Conservation (phyloP, 2,888 invertebrate species). For the Notodonta ziczac region DNA sequence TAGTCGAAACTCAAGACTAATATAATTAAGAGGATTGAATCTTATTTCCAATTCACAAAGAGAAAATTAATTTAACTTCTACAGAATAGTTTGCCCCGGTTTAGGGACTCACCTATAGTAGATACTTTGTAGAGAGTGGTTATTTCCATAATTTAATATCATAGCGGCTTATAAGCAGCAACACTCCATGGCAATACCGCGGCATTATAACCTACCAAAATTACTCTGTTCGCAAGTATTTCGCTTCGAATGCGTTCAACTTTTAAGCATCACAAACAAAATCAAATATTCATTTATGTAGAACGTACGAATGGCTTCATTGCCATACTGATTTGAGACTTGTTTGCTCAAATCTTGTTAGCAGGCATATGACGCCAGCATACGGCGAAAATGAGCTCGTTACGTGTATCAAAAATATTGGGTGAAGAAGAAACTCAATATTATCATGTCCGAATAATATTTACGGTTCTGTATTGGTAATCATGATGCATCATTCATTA, state of each 20-base stretch:
- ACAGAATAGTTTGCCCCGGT: no score
- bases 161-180: no score
- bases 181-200: not conserved
- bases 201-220: conserved; percentile 8
- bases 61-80: not conserved
- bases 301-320: conserved; percentile 42
- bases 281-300: conserved; percentile 48
- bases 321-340: conserved; percentile 58
- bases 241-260: conserved; percentile 28
- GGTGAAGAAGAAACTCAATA: conserved; percentile 38
- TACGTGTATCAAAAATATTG: conserved; percentile 48
- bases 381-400: conserved; percentile 52
- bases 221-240: conserved; percentile 26
- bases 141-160: no score
- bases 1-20: not conserved
- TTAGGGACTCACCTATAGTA: no score
- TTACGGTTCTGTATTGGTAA: conserved; percentile 42
- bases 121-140: no score
- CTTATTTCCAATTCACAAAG: not conserved
- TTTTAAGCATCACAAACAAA: conserved; percentile 42
- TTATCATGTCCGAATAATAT: conserved; percentile 26
- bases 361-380: conserved; percentile 47
- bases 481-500: conserved; percentile 12
- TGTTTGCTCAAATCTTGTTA: conserved; percentile 66
- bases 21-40: not conserved